phyloP scores from a whole-genome alignment of 2,797 vertebrate genomes.

The Tragelaphus eurycerus region DNA sequence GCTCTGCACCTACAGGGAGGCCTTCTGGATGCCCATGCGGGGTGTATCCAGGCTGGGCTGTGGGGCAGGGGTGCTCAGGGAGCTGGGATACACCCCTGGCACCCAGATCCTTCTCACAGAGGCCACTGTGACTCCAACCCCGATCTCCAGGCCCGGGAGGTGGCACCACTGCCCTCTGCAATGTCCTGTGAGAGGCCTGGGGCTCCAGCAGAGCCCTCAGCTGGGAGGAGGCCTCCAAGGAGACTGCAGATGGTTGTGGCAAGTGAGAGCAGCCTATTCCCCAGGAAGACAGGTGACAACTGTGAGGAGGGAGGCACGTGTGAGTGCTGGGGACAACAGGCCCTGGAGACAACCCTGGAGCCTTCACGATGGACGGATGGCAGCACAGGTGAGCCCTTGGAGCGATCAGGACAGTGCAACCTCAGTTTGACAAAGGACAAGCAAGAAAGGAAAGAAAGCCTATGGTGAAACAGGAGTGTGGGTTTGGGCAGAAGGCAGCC shows the following conservation, averaged over 20 bases:
- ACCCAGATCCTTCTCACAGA: background rate
- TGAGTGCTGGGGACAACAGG: background rate
- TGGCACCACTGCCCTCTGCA: background rate
- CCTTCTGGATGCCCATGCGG: background rate
- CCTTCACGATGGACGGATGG: background rate
- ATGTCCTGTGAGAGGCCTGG: background rate
- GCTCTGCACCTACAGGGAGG: background rate
- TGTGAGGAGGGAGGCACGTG: fast-evolving
- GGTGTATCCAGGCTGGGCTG: background rate
- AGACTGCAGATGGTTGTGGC: background rate
- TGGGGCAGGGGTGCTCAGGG: background rate
- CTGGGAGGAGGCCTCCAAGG: background rate
- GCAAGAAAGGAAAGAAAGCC: background rate
- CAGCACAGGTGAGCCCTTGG: background rate
- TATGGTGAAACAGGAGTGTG: background rate
- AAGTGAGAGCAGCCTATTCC: background rate
- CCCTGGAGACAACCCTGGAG: background rate
- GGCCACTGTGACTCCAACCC: background rate
- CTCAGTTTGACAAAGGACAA: background rate
- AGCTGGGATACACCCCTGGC: background rate
- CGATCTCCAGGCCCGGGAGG: background rate
- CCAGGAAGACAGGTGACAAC: background rate
- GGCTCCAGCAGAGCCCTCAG: background rate
- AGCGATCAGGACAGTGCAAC: background rate
- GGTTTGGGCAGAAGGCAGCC: background rate